Evolutionary conservation across 2,113 vertebrate species (phyloP), one percentile per base, ranked within the genome.

Genomic region (Hippopotamus amphibius): DNA sequence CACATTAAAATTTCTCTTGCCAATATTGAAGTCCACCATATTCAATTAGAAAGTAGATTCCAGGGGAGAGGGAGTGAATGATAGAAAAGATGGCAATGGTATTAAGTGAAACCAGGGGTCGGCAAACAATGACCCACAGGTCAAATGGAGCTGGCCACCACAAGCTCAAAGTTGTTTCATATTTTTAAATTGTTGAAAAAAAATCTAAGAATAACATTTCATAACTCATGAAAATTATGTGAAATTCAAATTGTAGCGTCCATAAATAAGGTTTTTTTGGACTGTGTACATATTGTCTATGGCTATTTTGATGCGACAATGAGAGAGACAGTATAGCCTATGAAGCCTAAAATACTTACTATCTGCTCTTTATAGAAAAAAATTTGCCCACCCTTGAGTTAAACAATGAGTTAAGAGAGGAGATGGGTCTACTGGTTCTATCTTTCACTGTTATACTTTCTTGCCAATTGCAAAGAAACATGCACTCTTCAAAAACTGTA

Each of bases 21-120:
- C n/a, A 71, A 81, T 65, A 68, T 13, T 93, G 55, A 95, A 90
- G 65, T 59, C 15, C 28, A 76, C 30, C 50, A 11, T 55, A 48
- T 77, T 90, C 50, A 53, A 95, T 65, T 30, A 65, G 83, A 43
- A 94, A 74, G 16, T 79, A 88, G 90, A 93, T 55, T 91, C 37
- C 24, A 76, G n/a, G 16, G 26, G n/a, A 14, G 9, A 93, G n/a
- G 30, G 13, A 50, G 22, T 17, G 24, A 57, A 30, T 66, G 13
- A 69, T 0, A 80, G 66, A 71, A 82, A 74, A 72, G 10, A 90
- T 9, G 17, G 41, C 5, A 69, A 30, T 26, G 17, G 22, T 53
- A 59, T 46, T 55, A 66, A 77, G 24, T 59, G 68, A 80, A 53
- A 84, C 59, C 6, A 65, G 13, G 57, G 21, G 7, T 22, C 30